These are phyloP conservation scores for Gallirallus australis DNA, from an alignment of 2,797 vertebrate species.

Conservation along the genomic window DNA sequence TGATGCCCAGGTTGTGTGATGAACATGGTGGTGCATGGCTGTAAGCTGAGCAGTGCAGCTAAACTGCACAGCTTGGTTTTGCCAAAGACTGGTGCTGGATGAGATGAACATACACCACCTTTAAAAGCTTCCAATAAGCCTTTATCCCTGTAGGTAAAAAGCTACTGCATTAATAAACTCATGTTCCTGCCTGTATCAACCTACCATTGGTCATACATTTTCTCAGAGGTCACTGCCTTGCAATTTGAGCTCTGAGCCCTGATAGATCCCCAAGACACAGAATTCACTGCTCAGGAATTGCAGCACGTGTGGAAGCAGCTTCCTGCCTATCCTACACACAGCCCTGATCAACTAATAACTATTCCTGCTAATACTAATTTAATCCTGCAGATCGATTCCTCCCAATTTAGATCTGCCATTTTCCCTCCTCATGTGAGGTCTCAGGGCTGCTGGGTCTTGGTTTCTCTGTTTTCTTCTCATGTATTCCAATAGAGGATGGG, in stretches of 20 bases:
- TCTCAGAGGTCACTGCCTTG: not conserved
- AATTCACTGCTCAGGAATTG: not conserved
- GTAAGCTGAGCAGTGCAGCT: not conserved
- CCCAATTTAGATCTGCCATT: not conserved
- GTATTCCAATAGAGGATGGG: not conserved
- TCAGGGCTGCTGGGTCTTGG: not conserved
- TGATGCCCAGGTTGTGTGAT: not conserved
- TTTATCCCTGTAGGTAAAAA: not conserved
- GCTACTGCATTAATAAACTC: not conserved
- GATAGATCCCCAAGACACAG: not conserved
- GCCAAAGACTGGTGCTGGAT: not conserved
- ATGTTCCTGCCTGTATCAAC: not conserved
- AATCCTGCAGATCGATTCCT: not conserved
- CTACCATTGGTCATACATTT: rapidly evolving
- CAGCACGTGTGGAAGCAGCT: not conserved
- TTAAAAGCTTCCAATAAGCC: not conserved
- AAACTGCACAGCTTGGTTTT: not conserved
- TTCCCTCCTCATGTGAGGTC: not conserved
- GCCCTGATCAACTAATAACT: not conserved
- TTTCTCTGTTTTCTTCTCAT: not conserved
- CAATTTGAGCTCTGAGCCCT: not conserved
- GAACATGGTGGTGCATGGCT: not conserved
- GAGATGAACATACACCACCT: not conserved
- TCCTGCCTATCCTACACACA: not conserved
- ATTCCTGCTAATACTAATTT: not conserved